phyloP scores from a whole-genome alignment of 2,888 invertebrate genomes.

The Heliconius ethilla region DNA sequence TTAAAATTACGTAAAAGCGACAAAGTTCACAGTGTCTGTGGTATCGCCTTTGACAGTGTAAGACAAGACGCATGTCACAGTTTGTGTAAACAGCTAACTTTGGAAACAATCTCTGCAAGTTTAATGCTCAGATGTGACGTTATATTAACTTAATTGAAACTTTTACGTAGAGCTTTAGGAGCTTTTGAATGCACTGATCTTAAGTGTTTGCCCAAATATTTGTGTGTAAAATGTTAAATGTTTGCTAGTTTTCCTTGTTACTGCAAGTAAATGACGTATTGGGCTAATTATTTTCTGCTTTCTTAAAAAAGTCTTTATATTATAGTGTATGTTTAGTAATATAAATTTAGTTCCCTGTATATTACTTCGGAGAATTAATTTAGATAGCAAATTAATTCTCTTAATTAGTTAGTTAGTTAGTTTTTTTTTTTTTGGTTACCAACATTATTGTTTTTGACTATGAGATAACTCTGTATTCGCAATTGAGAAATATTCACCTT shows the following conservation, averaged over 20 bases:
- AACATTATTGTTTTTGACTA: not conserved
- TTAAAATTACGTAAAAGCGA: too few species aligned
- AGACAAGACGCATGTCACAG: conserved; percentile 32
- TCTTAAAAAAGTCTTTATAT: too few species aligned
- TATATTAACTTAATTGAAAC: conserved; percentile 31
- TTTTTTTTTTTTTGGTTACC: too few species aligned
- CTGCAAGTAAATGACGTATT: too few species aligned
- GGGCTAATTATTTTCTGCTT: too few species aligned
- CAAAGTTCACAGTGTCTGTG: conserved; percentile 30
- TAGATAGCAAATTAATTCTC: too few species aligned
- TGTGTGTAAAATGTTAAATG: not conserved
- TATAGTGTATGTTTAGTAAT: too few species aligned
- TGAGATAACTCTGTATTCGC: too few species aligned
- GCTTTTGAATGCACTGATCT: conserved; percentile 17
- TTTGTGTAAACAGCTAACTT: conserved; percentile 39
- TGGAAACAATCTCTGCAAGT: conserved; percentile 34
- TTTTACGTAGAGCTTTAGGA: conserved; percentile 5
- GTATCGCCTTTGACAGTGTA: conserved; percentile 34
- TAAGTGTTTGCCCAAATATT: not conserved
- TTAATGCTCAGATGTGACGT: conserved; percentile 30
- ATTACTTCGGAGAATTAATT: too few species aligned
- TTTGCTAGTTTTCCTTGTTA: not conserved
- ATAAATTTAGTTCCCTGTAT: too few species aligned
- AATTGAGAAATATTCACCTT: too few species aligned
- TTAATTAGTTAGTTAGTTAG: too few species aligned